Conservation (phyloP, 2,797 vertebrate genomes). For the Chaenodraco wilsoni region DNA sequence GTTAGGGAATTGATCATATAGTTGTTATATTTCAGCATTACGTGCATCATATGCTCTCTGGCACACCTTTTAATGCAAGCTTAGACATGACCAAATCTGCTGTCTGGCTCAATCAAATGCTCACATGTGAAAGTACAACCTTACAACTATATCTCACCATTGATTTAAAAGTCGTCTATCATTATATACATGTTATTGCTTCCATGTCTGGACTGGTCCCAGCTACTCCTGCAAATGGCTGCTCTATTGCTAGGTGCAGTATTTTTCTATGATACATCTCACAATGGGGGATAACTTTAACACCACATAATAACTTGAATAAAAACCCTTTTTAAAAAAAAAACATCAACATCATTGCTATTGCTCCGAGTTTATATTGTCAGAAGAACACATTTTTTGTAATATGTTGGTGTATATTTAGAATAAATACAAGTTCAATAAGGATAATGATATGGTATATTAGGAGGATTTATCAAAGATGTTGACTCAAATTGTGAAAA, state of each 20-base stretch:
- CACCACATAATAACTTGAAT: constrained; percentile 18
- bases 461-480: neutral
- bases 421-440: neutral
- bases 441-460: neutral
- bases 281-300: constrained; percentile 29
- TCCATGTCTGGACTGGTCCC: constrained; percentile 48
- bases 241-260: constrained; percentile 11
- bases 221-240: constrained; percentile 1
- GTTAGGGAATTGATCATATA: constrained; percentile 16
- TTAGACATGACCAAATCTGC: constrained; percentile 35
- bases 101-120: constrained; percentile 6
- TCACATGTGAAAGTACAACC: constrained; percentile 15
- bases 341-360: neutral
- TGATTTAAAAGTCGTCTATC: constrained; percentile 28
- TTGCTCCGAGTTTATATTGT: neutral
- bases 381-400: neutral
- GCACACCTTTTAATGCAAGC: constrained; percentile 14
- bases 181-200: constrained; percentile 37
- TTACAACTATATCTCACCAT: constrained; percentile 36
- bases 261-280: constrained; percentile 25
- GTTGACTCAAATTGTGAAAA: constrained; percentile 30
- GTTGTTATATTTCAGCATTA: constrained; percentile 4
- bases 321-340: neutral
- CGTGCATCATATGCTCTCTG: constrained; percentile 1
- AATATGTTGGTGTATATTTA: neutral